Evolutionary conservation across 2,888 invertebrate genomes (phyloP).

Genomic region (Drosophila paranaensis): DNA sequence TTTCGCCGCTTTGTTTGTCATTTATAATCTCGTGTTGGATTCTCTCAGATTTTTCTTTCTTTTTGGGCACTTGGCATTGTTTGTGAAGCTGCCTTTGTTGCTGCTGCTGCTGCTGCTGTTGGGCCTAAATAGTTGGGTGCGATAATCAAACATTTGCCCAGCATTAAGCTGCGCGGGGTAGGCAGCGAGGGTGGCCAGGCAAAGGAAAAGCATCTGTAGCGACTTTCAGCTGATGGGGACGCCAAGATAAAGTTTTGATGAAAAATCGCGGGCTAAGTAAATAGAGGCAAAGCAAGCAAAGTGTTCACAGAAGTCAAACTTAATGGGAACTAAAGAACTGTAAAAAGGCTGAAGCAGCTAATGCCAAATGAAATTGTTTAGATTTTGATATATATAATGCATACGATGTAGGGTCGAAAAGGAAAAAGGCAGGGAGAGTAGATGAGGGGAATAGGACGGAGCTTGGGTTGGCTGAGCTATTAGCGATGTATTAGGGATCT

Average conservation of each 20-base stretch:
- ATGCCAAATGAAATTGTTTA: neutral
- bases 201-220: slow-evolving; percentile 9
- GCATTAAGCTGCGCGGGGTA: neutral
- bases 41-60: slow-evolving; percentile 10
- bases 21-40: slow-evolving; percentile 49
- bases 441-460: too few species aligned
- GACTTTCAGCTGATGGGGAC: slow-evolving; percentile 27
- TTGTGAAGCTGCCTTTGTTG: slow-evolving; percentile 35
- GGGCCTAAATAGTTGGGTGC: slow-evolving; percentile 41
- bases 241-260: slow-evolving; percentile 32
- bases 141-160: slow-evolving; percentile 48
- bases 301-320: neutral
- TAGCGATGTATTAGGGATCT: too few species aligned
- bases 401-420: neutral
- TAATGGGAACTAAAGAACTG: neutral
- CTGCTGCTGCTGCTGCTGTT: slow-evolving; percentile 10
- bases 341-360: neutral
- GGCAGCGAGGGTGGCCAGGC: neutral
- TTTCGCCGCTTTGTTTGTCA: slow-evolving; percentile 61
- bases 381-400: neutral
- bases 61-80: slow-evolving; percentile 36
- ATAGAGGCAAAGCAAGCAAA: slow-evolving; percentile 10
- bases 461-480: too few species aligned
- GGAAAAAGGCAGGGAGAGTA: too few species aligned
- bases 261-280: slow-evolving; percentile 21